Conservation (phyloP, 2,113 vertebrate species). For the Lepidothrix coronata region DNA sequence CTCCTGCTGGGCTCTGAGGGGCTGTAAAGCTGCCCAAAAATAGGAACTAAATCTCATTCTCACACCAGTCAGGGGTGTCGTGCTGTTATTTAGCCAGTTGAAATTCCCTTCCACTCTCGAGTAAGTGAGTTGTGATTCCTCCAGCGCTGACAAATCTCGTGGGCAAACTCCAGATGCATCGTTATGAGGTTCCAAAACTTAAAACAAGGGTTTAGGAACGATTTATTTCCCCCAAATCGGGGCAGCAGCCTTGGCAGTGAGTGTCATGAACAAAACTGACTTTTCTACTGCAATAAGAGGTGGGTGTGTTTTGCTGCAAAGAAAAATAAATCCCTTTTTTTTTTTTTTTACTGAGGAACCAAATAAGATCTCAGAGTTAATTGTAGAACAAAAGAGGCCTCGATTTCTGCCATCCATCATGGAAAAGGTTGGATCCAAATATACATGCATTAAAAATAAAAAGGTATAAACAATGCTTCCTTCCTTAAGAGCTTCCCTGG, state of each 20-base stretch:
- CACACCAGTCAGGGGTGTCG: not conserved
- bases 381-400: constrained; percentile 11
- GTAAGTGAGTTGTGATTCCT: accelerated
- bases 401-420: not conserved
- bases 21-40: not conserved
- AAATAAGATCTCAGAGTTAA: not conserved
- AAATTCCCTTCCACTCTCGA: not conserved
- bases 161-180: not conserved
- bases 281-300: not conserved
- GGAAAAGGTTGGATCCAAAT: not conserved
- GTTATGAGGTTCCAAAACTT: not conserved
- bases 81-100: not conserved
- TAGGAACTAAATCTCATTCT: not conserved
- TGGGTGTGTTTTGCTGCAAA: not conserved
- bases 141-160: not conserved
- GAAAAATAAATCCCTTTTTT: not conserved
- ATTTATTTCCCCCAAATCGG: not conserved
- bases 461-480: constrained; percentile 14
- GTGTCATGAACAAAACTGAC: not conserved
- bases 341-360: not conserved
- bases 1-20: not conserved
- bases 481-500: constrained; percentile 28
- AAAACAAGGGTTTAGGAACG: not conserved
- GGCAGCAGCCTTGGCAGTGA: not conserved
- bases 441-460: constrained; percentile 32